These are phyloP conservation scores for Phoenicopterus ruber DNA, from an alignment of 2,113 vertebrate species.

Conservation along the genomic window DNA sequence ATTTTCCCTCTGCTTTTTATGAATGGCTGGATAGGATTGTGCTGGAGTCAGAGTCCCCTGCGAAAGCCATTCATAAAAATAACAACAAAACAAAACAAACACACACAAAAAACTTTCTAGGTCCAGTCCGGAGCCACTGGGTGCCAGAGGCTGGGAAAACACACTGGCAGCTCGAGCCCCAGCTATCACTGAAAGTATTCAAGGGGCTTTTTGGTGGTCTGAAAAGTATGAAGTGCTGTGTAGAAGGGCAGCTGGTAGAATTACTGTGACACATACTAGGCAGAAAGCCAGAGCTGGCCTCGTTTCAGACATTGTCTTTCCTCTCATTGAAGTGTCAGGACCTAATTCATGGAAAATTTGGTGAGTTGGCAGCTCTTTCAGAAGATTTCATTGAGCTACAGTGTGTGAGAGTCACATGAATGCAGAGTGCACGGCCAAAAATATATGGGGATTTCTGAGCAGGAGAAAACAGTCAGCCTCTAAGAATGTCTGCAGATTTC, in stretches of 20 bases:
- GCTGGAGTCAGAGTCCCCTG: constrained; percentile 54
- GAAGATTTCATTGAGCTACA: constrained; percentile 78
- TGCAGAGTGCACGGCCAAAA: constrained; percentile 54
- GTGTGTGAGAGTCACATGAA: constrained; percentile 75
- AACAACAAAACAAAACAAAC: constrained; percentile 74
- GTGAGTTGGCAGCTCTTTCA: constrained; percentile 80
- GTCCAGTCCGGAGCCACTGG: constrained; percentile 69
- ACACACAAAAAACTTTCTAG: constrained; percentile 47
- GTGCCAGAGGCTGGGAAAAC: constrained; percentile 79
- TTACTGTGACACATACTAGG: constrained; percentile 81
- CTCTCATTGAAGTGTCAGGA: constrained; percentile 83
- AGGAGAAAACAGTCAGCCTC: constrained; percentile 53
- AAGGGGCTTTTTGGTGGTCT: constrained; percentile 78
- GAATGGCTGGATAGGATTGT: constrained; percentile 73
- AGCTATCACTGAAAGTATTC: constrained; percentile 68
- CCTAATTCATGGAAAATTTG: constrained; percentile 85
- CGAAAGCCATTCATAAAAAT: constrained; percentile 82
- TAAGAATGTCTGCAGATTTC: constrained; percentile 58
- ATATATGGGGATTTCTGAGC: constrained; percentile 61
- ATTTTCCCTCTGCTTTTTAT: constrained; percentile 75
- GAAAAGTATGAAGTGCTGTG: constrained; percentile 75
- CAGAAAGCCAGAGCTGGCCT: constrained; percentile 78
- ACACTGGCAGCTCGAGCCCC: constrained; percentile 52
- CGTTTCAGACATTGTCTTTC: constrained; percentile 84
- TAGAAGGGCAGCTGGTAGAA: constrained; percentile 77